Evolutionary conservation across 1,140 invertebrate species (phyloP), one percentile per base, ranked within the genome.

Genomic region (Palaemon carinicauda): DNA sequence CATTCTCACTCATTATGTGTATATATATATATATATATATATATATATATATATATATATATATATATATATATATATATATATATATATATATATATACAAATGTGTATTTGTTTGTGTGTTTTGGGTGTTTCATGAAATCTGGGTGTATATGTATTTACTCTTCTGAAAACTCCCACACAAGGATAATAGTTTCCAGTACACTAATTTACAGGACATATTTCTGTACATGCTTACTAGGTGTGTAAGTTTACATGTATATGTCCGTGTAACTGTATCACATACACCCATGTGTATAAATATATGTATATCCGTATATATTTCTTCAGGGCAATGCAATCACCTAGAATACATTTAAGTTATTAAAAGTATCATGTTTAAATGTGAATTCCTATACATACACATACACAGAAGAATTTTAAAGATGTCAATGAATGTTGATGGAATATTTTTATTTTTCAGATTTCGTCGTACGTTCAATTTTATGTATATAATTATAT

Each of bases 291-390:
- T 21, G 31, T 52, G 24, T 79, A 33, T 29, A 33, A n/a, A 65
- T 80, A 56, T 80, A 80, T 80, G 56, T 80, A 56, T 80, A 80
- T 56, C 29, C 56, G 56, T 80, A 80, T 80, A 80, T 80, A 80
- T 56, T 41, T 41, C 41, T 41, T 41, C 41, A 41, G 41, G 41
- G 41, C 41, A 41, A 41, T 3, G 41, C 41, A 41, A 41, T 41
- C 41, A 41, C 41, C 41, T 41, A 41, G 41, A 12, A 41, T 41
- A 41, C 41, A 12, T 41, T 41, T 41, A 41, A 41, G 41, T 12
- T 12, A 41, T 41, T 0, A 41, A 41, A 41, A 9, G 12, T 12
- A 41, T 41, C 12, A 9, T 12, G 3, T 41, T 41, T 1, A 41
- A 41, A 4, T 41, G 41, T 41, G 41, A 41, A 41, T 41, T 9